Percentiles rank a stretch among this genome's conserved stretches.
Conservation (phyloP, 2,113 vertebrate genomes). For the Bothrops jararaca region DNA sequence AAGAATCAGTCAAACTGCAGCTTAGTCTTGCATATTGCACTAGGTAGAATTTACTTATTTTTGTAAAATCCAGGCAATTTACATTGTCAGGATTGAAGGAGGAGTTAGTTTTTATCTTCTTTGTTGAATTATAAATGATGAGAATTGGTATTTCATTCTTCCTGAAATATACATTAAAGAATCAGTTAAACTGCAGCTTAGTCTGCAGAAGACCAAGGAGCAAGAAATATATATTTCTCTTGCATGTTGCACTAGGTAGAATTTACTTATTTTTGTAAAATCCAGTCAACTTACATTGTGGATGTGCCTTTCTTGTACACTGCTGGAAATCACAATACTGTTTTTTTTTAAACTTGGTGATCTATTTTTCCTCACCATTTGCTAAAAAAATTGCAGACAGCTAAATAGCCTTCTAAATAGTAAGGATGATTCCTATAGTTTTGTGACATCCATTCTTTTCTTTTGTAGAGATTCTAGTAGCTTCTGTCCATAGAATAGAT, state of each 20-base stretch:
- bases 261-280: neutral
- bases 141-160: neutral
- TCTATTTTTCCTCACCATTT: neutral
- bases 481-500: neutral
- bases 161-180: neutral
- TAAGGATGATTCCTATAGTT: neutral
- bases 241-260: neutral
- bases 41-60: neutral
- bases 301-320: neutral
- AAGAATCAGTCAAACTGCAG: neutral
- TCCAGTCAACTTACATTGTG: neutral
- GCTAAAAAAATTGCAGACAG: neutral
- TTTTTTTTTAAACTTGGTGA: neutral
- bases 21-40: neutral
- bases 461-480: neutral
- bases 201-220: neutral
- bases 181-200: neutral
- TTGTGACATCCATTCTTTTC: neutral
- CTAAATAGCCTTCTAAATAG: neutral
- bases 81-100: neutral
- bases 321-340: neutral
- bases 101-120: no score
- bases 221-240: neutral
- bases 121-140: neutral
- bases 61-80: neutral